Evolutionary conservation across 2,888 invertebrate genomes (phyloP).

Genomic region (Gandaritis pyraliata): DNA sequence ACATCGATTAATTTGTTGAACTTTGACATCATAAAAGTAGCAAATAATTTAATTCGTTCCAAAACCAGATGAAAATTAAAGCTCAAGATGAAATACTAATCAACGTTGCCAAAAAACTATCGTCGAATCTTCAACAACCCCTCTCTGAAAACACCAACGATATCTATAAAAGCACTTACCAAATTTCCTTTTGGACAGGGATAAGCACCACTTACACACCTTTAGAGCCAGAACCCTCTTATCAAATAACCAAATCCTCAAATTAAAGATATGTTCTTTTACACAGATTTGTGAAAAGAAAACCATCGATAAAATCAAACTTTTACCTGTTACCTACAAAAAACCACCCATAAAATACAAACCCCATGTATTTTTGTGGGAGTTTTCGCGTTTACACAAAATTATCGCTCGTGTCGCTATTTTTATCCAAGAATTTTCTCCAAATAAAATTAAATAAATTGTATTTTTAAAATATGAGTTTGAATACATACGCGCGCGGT

Average conservation of each 20-base stretch:
- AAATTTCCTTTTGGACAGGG: conserved; percentile 4
- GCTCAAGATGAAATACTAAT: no score
- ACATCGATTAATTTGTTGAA: no score
- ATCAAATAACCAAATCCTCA: conserved; percentile 2
- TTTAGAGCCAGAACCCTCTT: conserved; percentile 7
- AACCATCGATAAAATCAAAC: neutral
- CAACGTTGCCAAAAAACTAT: no score
- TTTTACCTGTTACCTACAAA: neutral
- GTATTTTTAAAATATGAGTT: conserved; percentile 21
- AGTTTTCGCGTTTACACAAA: neutral
- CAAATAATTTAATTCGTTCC: no score
- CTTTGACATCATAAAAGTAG: no score
- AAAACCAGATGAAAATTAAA: no score
- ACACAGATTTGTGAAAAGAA: neutral
- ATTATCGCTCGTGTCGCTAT: neutral
- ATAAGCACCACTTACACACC: conserved; percentile 21
- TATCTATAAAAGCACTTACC: conserved; percentile 20
- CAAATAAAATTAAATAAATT: no score
- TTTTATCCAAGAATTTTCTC: neutral
- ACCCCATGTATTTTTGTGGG: neutral
- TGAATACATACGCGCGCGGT: conserved; percentile 78
- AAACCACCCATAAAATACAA: neutral
- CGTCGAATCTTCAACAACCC: no score
- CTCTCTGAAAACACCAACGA: conserved; percentile 1
- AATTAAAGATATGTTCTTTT: neutral